Conservation (phyloP, 2,113 vertebrate species). For the Coptodon rendalli region DNA sequence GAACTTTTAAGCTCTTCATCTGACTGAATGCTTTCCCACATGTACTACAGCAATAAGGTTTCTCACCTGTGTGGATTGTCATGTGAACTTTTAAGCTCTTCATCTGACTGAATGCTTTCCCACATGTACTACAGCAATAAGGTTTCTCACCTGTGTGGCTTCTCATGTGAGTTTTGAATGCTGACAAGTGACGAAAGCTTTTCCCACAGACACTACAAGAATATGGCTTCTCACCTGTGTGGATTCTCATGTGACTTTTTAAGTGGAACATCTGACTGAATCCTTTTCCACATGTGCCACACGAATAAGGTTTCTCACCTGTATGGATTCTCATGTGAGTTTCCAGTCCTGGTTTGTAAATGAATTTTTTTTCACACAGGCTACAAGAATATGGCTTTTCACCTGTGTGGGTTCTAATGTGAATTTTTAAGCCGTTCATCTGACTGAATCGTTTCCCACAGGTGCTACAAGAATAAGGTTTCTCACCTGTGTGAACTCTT, state of each 20-base stretch:
- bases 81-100: background rate
- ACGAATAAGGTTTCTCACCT: background rate
- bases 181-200: too few relatives aligned
- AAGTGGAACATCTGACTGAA: background rate
- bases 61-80: background rate
- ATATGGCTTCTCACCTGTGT: background rate
- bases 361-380: too few relatives aligned
- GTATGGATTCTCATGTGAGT: too few relatives aligned
- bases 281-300: background rate
- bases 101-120: background rate
- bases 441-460: background rate
- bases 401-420: background rate
- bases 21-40: background rate
- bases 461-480: background rate
- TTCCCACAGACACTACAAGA: too few relatives aligned
- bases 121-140: accelerated
- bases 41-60: background rate
- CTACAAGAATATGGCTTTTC: too few relatives aligned
- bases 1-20: background rate
- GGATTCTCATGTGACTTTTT: background rate
- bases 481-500: background rate
- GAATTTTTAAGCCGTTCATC: background rate
- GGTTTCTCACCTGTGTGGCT: accelerated
- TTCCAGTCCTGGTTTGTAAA: too few relatives aligned
- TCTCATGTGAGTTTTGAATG: background rate